phyloP scores from a whole-genome alignment of 2,113 vertebrate genomes.

The Tychaedon coryphoeus region DNA sequence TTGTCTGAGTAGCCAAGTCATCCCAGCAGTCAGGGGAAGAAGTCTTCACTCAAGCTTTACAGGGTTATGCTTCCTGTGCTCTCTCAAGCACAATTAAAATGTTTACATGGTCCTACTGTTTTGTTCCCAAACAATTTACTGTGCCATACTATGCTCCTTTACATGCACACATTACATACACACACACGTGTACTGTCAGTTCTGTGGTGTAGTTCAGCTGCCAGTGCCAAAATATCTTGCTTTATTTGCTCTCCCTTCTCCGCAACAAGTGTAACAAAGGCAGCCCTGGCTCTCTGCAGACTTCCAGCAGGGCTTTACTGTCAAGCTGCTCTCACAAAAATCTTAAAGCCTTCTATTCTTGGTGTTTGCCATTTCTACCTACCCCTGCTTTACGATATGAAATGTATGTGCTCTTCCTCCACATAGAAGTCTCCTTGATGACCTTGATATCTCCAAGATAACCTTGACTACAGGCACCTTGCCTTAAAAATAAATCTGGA shows the following conservation, averaged over 20 bases:
- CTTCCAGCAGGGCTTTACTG: background rate
- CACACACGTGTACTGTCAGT: background rate
- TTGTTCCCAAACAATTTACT: background rate
- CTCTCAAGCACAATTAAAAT: background rate
- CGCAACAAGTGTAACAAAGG: background rate
- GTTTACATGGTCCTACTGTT: background rate
- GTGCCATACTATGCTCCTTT: background rate
- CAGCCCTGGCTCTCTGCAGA: background rate
- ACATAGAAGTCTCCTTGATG: background rate
- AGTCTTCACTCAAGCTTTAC: background rate
- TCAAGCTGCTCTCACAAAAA: background rate
- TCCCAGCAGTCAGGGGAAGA: background rate
- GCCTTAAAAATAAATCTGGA: background rate
- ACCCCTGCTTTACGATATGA: background rate
- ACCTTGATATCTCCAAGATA: no score
- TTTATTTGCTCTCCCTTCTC: background rate
- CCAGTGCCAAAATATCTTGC: background rate
- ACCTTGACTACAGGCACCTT: background rate
- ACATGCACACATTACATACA: rapidly evolving
- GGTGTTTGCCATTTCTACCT: background rate
- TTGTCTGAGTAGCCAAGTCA: background rate
- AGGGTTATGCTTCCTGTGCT: background rate
- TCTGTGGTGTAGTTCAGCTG: background rate
- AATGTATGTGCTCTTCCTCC: background rate
- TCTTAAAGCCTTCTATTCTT: background rate